A percentile compares a stretch with the other conserved stretches of the same genome.
These are phyloP conservation scores for Falco biarmicus DNA, from an alignment of 2,797 vertebrate species.

Conservation along the genomic window DNA sequence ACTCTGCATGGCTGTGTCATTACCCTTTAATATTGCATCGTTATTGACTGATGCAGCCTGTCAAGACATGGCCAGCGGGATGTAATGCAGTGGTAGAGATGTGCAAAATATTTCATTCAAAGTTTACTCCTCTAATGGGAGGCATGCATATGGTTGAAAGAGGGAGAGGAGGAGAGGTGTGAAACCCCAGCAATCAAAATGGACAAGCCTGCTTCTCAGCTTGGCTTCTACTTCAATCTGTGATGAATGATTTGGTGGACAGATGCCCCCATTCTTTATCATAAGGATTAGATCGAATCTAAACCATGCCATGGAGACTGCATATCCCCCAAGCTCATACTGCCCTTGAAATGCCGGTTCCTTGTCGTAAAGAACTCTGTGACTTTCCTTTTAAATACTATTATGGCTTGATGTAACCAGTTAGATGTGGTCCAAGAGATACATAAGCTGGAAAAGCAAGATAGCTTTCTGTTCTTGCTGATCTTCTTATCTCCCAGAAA, in stretches of 20 bases:
- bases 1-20: slow-evolving; percentile 62
- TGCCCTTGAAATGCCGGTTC: neutral
- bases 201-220: neutral
- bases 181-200: neutral
- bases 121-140: slow-evolving; percentile 20
- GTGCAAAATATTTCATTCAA: slow-evolving; percentile 47
- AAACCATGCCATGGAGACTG: neutral
- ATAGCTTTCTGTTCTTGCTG: neutral
- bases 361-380: neutral
- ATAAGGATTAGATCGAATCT: neutral
- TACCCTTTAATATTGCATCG: slow-evolving; percentile 72
- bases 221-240: neutral
- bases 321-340: neutral
- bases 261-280: neutral
- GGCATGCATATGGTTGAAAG: neutral
- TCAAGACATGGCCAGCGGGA: slow-evolving; percentile 52
- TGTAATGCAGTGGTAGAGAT: slow-evolving; percentile 13
- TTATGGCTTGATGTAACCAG: neutral
- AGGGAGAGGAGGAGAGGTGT: neutral
- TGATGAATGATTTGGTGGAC: neutral
- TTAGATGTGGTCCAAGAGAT: neutral
- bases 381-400: neutral
- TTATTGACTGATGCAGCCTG: slow-evolving; percentile 69
- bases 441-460: neutral
- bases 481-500: neutral